phyloP scores from a whole-genome alignment of 64 coral and sea anemone genomes.

The Actinia equina region DNA sequence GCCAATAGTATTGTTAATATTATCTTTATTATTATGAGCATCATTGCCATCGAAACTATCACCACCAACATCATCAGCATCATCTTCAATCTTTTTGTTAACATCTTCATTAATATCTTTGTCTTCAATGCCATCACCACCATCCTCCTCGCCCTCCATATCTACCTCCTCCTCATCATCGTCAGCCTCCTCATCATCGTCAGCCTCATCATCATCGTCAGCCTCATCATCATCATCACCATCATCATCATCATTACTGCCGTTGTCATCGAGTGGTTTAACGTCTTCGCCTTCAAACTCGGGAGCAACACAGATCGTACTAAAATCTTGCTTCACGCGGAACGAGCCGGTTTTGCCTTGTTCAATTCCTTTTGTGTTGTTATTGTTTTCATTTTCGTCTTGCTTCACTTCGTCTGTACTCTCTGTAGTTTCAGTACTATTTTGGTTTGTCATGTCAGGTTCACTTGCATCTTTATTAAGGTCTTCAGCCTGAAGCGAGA shows the following conservation, averaged over 20 bases:
- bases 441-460: background rate
- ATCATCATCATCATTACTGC: background rate
- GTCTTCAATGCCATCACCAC: slow-evolving; percentile 11
- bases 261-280: slow-evolving; percentile 38
- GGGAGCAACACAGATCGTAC: slow-evolving; percentile 53
- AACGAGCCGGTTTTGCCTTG: background rate
- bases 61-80: background rate
- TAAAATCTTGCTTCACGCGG: slow-evolving; percentile 86
- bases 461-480: background rate
- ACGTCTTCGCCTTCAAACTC: slow-evolving; percentile 93
- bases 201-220: slow-evolving; percentile 4
- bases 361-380: background rate
- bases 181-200: slow-evolving; percentile 2
- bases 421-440: background rate
- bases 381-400: background rate
- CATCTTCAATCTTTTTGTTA: background rate
- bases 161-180: background rate
- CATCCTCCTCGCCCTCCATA: background rate
- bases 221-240: background rate
- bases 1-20: background rate
- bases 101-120: background rate
- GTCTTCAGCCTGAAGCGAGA: background rate
- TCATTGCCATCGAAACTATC: background rate
- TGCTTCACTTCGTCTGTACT: background rate
- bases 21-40: background rate